Evolutionary conservation across 2,888 invertebrate genomes (phyloP).

Genomic region (Drosophila fungiperda): DNA sequence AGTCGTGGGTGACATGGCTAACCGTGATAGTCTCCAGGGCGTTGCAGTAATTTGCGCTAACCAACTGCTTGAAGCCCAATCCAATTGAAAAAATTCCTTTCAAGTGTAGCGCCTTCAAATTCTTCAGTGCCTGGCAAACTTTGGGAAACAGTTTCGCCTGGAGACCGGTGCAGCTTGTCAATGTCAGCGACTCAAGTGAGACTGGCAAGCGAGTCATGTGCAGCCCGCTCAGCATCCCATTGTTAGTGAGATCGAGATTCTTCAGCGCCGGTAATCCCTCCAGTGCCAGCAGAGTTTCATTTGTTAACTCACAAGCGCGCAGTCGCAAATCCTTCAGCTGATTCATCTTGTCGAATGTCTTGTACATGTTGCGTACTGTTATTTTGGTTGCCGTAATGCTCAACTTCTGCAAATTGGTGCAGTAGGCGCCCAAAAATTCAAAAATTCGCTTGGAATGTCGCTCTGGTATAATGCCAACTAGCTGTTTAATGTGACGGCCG

Average conservation of each 20-base stretch:
- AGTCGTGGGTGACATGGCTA: constrained; percentile 4
- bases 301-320: constrained; percentile 21
- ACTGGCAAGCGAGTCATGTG: constrained; percentile 19
- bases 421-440: constrained; percentile 34
- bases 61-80: neutral
- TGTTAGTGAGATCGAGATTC: constrained; percentile 41
- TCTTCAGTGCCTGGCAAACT: constrained; percentile 1
- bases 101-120: constrained; percentile 37
- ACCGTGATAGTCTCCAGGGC: constrained; percentile 40
- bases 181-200: constrained; percentile 31
- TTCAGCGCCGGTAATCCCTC: constrained; percentile 34
- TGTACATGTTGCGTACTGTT: constrained; percentile 1
- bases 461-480: constrained; percentile 37
- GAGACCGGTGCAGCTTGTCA: constrained; percentile 19
- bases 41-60: neutral
- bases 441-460: constrained; percentile 24
- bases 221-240: constrained; percentile 21
- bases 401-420: constrained; percentile 30
- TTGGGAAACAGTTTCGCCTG: neutral
- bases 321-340: constrained; percentile 33
- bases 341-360: constrained; percentile 26
- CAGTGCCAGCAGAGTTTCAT: constrained; percentile 23
- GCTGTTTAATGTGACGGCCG: constrained; percentile 27
- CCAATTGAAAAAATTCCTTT: neutral
- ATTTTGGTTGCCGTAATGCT: constrained; percentile 11